These are phyloP conservation scores for Virgularia gustaviana DNA, from an alignment of 92 coral and sea anemone genomes.

Conservation along the genomic window DNA sequence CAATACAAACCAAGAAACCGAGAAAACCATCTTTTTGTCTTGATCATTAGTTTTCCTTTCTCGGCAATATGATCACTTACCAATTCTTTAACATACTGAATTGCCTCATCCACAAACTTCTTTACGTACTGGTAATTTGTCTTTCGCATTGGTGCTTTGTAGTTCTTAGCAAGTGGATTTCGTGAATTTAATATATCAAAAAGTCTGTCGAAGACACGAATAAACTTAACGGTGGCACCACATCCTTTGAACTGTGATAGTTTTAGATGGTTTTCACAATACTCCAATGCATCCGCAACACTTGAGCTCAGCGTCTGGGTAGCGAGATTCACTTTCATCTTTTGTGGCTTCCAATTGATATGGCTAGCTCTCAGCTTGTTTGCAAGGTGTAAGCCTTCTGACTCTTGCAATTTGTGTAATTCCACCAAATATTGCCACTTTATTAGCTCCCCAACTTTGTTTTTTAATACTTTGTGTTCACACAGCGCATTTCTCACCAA, in stretches of 20 bases:
- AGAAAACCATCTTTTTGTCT: background rate
- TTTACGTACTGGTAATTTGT: too few relatives aligned
- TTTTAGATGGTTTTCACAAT: background rate
- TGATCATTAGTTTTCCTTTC: too few relatives aligned
- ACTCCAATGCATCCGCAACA: slow-evolving; percentile 22
- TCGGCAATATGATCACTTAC: too few relatives aligned
- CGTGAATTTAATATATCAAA: slow-evolving; percentile 5
- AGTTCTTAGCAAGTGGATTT: slow-evolving; percentile 1
- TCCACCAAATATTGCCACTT: slow-evolving; percentile 23
- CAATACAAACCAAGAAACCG: slow-evolving; percentile 5
- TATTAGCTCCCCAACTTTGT: slow-evolving; percentile 13
- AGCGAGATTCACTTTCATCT: slow-evolving; percentile 31
- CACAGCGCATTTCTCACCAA: slow-evolving; percentile 18
- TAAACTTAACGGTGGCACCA: slow-evolving; percentile 4
- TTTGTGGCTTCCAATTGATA: slow-evolving; percentile 27
- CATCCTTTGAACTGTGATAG: slow-evolving; percentile 10
- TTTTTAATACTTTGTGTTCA: background rate
- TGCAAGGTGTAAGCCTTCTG: slow-evolving; percentile 30
- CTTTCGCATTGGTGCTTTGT: slow-evolving; percentile 18
- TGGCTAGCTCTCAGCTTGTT: slow-evolving; percentile 27
- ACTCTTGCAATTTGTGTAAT: background rate
- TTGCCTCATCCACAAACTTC: too few relatives aligned
- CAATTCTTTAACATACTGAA: too few relatives aligned
- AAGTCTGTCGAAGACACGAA: background rate
- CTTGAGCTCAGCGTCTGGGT: slow-evolving; percentile 8